Conservation (phyloP, 2,888 invertebrate species). For the Holacanthella duospinosa region DNA sequence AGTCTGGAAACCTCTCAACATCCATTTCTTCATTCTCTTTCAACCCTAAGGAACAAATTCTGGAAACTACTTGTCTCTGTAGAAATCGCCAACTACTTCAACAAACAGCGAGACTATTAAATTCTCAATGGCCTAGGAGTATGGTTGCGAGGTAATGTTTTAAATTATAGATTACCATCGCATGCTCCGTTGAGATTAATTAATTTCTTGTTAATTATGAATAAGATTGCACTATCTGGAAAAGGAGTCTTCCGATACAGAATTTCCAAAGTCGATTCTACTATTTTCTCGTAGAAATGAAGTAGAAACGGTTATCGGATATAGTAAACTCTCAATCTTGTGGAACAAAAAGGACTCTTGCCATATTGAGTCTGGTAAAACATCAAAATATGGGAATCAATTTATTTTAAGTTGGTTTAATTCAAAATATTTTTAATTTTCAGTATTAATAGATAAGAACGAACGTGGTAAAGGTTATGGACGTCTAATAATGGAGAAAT, state of each 20-base stretch:
- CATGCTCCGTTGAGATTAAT: no score
- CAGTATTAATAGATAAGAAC: slow-evolving; percentile 60
- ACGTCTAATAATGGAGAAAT: slow-evolving; percentile 59
- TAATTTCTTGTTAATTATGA: slow-evolving; percentile 10
- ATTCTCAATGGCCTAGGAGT: slow-evolving; percentile 79
- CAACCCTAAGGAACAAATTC: no score
- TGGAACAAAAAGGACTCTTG: slow-evolving; percentile 59
- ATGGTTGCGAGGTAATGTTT: slow-evolving; percentile 55
- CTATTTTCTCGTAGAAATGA: slow-evolving; percentile 45
- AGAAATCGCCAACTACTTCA: slow-evolving; percentile 36
- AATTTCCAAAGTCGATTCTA: slow-evolving; percentile 38
- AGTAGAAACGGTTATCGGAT: slow-evolving; percentile 54
- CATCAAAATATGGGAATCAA: neutral
- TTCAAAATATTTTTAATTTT: slow-evolving; percentile 4
- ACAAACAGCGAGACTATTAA: slow-evolving; percentile 64
- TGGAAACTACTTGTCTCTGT: no score
- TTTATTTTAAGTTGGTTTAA: slow-evolving; percentile 3
- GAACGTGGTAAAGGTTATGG: slow-evolving; percentile 67
- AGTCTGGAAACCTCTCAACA: no score
- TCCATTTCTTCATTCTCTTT: no score
- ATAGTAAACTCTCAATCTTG: slow-evolving; percentile 65
- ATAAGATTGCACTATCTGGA: slow-evolving; percentile 55
- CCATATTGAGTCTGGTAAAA: slow-evolving; percentile 59
- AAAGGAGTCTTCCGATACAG: slow-evolving; percentile 42
- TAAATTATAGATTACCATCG: neutral